These are phyloP conservation scores for Porites divaricata DNA, from an alignment of 92 coral and sea anemone genomes.

Conservation along the genomic window DNA sequence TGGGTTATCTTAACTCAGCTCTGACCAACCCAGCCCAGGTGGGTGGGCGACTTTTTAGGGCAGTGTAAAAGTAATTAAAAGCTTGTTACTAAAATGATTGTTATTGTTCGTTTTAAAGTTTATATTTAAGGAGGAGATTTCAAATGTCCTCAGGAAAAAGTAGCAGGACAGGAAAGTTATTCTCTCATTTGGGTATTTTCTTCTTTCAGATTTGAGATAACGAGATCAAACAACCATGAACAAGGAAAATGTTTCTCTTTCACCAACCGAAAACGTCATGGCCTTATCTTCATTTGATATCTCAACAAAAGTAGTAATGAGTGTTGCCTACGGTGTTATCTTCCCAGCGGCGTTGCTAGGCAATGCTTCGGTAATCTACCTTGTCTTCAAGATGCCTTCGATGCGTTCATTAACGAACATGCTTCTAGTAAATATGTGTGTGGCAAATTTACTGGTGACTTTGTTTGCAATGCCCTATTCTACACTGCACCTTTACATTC, in stretches of 20 bases:
- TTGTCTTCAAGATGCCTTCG: slow-evolving; percentile 61
- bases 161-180: too few species aligned
- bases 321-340: slow-evolving; percentile 65
- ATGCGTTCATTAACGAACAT: slow-evolving; percentile 82
- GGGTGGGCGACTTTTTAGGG: too few species aligned
- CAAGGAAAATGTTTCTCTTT: slow-evolving; percentile 4
- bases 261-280: background rate
- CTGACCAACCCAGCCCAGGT: too few species aligned
- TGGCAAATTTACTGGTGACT: slow-evolving; percentile 77
- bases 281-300: slow-evolving; percentile 9
- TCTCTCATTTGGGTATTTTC: too few species aligned
- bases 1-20: too few species aligned
- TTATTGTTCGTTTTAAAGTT: too few species aligned
- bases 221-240: background rate
- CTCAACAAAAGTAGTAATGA: slow-evolving; percentile 54
- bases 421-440: slow-evolving; percentile 84
- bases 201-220: background rate
- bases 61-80: too few species aligned
- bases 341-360: slow-evolving; percentile 82
- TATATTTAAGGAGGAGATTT: too few species aligned
- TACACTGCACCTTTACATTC: slow-evolving; percentile 49
- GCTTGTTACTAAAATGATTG: too few species aligned
- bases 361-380: slow-evolving; percentile 69
- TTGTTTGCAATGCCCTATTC: slow-evolving; percentile 82
- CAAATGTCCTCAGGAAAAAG: too few species aligned